Percentiles rank a stretch among this genome's conserved stretches.
Conservation (phyloP, 2,888 invertebrate genomes). For the Ametastegia equiseti region DNA sequence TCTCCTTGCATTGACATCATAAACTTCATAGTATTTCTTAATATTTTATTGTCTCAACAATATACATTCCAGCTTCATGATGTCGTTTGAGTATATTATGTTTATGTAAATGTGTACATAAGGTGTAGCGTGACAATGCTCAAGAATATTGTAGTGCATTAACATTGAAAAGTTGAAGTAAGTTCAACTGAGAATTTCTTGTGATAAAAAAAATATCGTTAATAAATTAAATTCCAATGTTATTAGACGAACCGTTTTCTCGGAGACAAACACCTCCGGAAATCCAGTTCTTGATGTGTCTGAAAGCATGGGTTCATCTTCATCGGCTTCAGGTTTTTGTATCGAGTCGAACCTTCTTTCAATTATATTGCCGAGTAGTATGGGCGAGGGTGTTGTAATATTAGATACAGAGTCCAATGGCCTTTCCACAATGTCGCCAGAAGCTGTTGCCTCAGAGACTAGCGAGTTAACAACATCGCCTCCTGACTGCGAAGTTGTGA, state of each 20-base stretch:
- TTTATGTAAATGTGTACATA: too few relatives aligned
- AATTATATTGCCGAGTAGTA: conserved; percentile 70
- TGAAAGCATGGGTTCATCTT: neutral
- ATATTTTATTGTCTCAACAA: too few relatives aligned
- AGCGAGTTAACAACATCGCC: conserved; percentile 60
- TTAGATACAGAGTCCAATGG: conserved; percentile 59
- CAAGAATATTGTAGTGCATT: too few relatives aligned
- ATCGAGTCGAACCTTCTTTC: conserved; percentile 64
- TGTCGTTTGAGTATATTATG: too few relatives aligned
- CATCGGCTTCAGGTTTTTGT: conserved; percentile 47
- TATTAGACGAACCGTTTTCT: conserved; percentile 50
- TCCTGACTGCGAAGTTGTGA: conserved; percentile 61
- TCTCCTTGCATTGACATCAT: too few relatives aligned
- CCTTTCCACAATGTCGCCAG: conserved; percentile 22
- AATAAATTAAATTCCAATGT: neutral
- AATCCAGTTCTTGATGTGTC: conserved; percentile 63
- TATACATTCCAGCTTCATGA: too few relatives aligned
- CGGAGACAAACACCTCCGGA: conserved; percentile 66
- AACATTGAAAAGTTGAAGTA: too few relatives aligned
- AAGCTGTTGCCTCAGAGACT: conserved; percentile 1
- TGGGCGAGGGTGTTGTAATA: conserved; percentile 53
- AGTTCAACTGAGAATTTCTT: too few relatives aligned
- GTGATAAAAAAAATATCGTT: neutral
- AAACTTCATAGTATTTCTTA: too few relatives aligned
- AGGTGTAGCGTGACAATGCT: too few relatives aligned